Conservation (phyloP, 2,888 invertebrate species). For the Leptopilina drosophilae region DNA sequence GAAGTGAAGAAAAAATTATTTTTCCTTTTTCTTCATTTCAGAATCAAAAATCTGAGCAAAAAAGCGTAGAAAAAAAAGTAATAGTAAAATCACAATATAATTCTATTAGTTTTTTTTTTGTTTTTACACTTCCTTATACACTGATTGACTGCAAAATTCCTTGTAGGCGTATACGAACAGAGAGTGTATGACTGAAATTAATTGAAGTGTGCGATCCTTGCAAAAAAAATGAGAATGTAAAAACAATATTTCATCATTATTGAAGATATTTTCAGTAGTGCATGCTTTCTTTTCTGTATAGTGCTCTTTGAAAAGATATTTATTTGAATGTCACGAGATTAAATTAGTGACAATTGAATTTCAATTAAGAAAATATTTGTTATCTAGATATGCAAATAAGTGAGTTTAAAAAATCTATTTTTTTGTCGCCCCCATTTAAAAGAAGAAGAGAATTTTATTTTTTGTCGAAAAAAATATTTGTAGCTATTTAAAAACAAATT, state of each 20-base stretch:
- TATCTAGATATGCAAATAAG: neutral
- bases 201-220: neutral
- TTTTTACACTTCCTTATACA: neutral
- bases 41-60: neutral
- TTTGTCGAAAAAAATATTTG: neutral
- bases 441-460: neutral
- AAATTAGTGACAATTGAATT: neutral
- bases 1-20: neutral
- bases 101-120: neutral
- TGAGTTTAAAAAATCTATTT: neutral
- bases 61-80: neutral
- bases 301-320: neutral
- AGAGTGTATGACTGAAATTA: slow-evolving; percentile 8
- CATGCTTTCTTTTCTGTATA: neutral
- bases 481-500: neutral
- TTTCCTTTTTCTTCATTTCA: neutral
- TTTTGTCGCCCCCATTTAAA: too few species aligned
- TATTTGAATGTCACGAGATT: neutral
- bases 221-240: too few species aligned
- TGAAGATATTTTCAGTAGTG: neutral
- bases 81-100: neutral
- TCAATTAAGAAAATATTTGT: slow-evolving; percentile 4
- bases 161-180: neutral
- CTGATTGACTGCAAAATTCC: neutral
- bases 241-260: too few species aligned